Base-by-base conservation (phyloP, 92 coral and sea anemone genomes). In the Siderastrea radians region DNA sequence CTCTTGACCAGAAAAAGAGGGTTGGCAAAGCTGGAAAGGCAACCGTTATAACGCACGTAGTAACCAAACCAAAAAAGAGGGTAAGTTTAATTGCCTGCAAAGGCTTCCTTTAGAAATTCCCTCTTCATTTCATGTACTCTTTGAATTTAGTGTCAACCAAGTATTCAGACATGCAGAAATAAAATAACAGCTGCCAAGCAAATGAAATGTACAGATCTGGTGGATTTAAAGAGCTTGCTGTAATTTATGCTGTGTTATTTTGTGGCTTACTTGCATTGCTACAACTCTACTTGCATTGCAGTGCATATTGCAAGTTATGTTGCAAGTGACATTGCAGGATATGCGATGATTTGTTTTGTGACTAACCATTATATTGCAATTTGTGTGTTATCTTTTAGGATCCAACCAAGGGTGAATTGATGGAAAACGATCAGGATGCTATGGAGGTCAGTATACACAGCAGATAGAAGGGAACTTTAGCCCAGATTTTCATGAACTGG, bases 401-500 rank as follows among this genome's bases (percentile, higher is more conserved):
- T 84, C 87, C 78, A 59, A 87, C 96, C 71, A 97, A 96, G 85
- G 99, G 99, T 16, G 99, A 97, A 83, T 50, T 97, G 80, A 97
- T 97, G 99, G 98, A 92, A 72, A 97, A 90, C 72, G 96, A 97
- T 64, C 94, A 91, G 7, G 99, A 97, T 91, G 99, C 98, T 17
- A 90, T 97, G 98, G 99, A 97, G 96, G 99, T 97, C n/a, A 72
- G 88, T 19, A 46, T 11, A 11, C 16, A n/a, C 1, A 55, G 11
- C 46, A 70, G 19, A 1, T 70, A 16, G 17, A 58, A 13, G 16
- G 45, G 43, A 51, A 15, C n/a, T 3, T 16, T 1, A 1, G 68
- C 43, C 43, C 13, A 11, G 3, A 15, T 59, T 7, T 8, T 59
- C 12, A 53, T 53, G 58, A 53, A 53, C 38, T 26, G 38, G 38